Base-by-base conservation (phyloP, 2,797 vertebrate genomes). In the Mallotus villosus region DNA sequence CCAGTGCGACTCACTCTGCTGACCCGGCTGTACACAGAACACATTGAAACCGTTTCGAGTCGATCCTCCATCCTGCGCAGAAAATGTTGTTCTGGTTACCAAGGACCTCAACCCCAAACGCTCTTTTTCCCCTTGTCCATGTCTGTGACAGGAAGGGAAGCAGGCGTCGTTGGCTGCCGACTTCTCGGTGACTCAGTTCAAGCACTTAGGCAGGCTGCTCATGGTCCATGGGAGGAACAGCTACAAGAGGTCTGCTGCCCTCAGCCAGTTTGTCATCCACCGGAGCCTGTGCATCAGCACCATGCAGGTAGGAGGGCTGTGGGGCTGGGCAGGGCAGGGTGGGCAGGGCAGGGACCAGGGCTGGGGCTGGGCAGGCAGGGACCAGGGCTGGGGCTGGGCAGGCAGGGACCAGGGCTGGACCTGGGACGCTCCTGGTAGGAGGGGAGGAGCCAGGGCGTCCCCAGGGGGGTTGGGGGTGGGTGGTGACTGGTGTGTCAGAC, bases 201-300 rank as follows among this genome's bases (percentile, higher is more conserved):
- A 97, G 87, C 96, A 99, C 79, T 90, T 99, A 21, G 97, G 97
- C 62, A 93, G 97, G 22, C 86, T 99, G 58, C 93, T 99, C n/a
- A 98, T 99, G 97, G 97, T 99, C 46, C 97, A 99, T 0, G 97
- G 97, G 17, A 92, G 97, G 24, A 99, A 99, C 93, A 99, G 97
- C 90, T 99, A 99, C 93, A 99, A 99, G 80, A 90, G 97, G 5
- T 97, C 97, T 0, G 97, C 97, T 0, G 97, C 95, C 5, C 96
- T 99, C 87, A 98, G 97, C 87, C 97, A 99, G 92, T 99, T 99
- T 8, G 97, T 99, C 74, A 99, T 99, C 89, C 97, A 99, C 91
- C 91, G 97, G 82, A 98, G 97, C 86, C 89, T 99, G 65, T 98
- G 97, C 87, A 99, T 99, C 89, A 98, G 96, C 84, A 96, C 97